A percentile compares a stretch with the other conserved stretches of the same genome.
Evolutionary conservation across 2,797 vertebrate species (phyloP).

Genomic region (Galagoides demidoff): DNA sequence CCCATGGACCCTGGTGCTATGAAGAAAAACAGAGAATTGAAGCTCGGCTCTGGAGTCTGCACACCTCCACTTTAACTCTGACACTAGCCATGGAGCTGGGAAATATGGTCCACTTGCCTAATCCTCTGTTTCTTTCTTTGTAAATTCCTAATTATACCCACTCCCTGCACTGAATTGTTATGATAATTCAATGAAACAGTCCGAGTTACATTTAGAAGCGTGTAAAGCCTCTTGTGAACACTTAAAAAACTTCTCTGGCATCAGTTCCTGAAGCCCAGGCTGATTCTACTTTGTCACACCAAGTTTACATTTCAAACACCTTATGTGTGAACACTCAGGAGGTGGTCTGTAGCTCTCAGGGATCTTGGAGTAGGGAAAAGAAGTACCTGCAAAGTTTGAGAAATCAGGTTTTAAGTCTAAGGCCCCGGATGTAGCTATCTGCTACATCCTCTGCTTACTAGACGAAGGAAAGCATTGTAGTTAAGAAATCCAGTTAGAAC

Average conservation of each 20-base stretch:
- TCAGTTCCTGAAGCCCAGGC: neutral
- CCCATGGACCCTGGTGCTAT: too few relatives aligned
- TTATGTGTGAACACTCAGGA: neutral
- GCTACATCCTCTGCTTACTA: neutral
- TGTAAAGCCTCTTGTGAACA: neutral
- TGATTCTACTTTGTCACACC: constrained; percentile 11
- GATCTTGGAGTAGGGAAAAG: neutral
- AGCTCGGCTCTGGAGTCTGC: neutral
- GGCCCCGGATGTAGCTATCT: neutral
- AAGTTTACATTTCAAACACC: neutral
- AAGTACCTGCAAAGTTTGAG: neutral
- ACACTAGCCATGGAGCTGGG: neutral
- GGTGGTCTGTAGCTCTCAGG: neutral
- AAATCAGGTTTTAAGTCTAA: neutral
- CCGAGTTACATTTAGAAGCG: constrained; percentile 16
- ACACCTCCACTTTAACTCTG: neutral
- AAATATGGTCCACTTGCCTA: neutral
- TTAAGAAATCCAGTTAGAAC: constrained; percentile 36
- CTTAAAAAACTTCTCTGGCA: neutral
- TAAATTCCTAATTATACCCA: neutral
- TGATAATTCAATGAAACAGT: constrained; percentile 46
- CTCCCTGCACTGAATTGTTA: neutral
- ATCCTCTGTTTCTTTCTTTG: neutral
- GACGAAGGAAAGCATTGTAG: neutral
- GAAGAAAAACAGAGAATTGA: neutral